Evolutionary conservation across 1,140 invertebrate genomes (phyloP), one percentile per base, ranked within the genome.

Genomic region (Neotoxoptera formosana): DNA sequence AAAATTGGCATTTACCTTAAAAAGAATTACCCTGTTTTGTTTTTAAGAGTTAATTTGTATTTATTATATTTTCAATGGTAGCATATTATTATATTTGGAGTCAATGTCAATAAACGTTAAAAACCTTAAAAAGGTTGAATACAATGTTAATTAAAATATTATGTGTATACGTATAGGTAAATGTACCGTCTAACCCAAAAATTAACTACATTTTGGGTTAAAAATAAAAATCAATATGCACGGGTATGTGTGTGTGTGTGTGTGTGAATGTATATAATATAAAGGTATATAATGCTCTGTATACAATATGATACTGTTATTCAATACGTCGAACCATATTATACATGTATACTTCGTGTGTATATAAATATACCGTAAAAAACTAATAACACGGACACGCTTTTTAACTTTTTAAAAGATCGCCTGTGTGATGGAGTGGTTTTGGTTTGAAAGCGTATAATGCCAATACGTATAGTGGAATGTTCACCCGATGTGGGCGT

Each of bases 361-460:
- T 41, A 36, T 23, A 23, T 36, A 41, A 36, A 36, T 36, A 23
- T 83, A 36, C 8, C 20, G 11, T 41, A 1, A 84, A 84, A 84
- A 84, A 45, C 41, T 41, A 45, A 25, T 45, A 45, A 84, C 23
- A 45, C 3, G 23, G 47, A 20, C 86, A 48, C 30, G 47, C 45
- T 88, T 48, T 48, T n/a, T 48, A 88, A 51, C 86, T 88, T 48
- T 88, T 88, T 47, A 48, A 51, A 88, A 47, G 20, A 88, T 89
- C 34, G 88, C 1, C 48, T 56, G 8, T 56, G 8, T 56, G 48
- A 89, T 36, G 20, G 48, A 89, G 88, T 89, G 48, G 48, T 41
- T 41, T 41, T n/a, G 51, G n/a, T 56, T 56, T 56, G 48, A 56
- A 89, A 56, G 88, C 30, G 25, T 48, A 34, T 87, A 87, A 11